Evolutionary conservation across 2,888 invertebrate species (phyloP), one percentile per base, ranked within the genome.

Genomic region (Sarcophaga carnaria): DNA sequence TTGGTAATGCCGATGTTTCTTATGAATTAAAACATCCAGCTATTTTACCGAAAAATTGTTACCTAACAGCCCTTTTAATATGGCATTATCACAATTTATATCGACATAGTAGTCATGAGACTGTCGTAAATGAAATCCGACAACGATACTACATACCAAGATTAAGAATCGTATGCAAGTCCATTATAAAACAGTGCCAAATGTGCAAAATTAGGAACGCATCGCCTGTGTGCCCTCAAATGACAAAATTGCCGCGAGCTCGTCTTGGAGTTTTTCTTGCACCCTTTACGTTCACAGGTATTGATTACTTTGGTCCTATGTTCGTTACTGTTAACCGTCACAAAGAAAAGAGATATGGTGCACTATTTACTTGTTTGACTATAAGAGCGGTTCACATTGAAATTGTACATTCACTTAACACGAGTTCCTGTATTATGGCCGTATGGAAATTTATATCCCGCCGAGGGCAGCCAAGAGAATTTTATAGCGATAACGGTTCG

Each of bases 401-500:
- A 25, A 22, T 86, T 1, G 79, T 83, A 4, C 70, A 88, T 20
- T 69, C 80, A 2, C 71, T 88, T 3, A 80, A 80, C 69, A 79
- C 84, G 0, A 81, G 77, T 47, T 87, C 87, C 0, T 88, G 86
- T n/a, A 85, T 89, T 11, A 25, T 89, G 45, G 83, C 80, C 4
- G 64, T 89, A 6, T 45, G 86, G 11, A 85, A 87, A 10, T 88
- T 88, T 60, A 76, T 84, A 2, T 45, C 81, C 4, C 80, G 88
- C 11, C 77, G 87, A 49, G 88, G 88, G 12, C 79, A 83, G 10
- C 83, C 87, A 2, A 70, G 69, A 20, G 77, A 83, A 12, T 74
- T 77, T 78, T 77, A 22, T 27, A 86, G 80, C 5, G 89, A 89
- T 66, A 88, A 89, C 49, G 89, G 88, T 11, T 88, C 88, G 0